Evolutionary conservation across 2,113 vertebrate genomes (phyloP).

Genomic region (Pithys albifrons): DNA sequence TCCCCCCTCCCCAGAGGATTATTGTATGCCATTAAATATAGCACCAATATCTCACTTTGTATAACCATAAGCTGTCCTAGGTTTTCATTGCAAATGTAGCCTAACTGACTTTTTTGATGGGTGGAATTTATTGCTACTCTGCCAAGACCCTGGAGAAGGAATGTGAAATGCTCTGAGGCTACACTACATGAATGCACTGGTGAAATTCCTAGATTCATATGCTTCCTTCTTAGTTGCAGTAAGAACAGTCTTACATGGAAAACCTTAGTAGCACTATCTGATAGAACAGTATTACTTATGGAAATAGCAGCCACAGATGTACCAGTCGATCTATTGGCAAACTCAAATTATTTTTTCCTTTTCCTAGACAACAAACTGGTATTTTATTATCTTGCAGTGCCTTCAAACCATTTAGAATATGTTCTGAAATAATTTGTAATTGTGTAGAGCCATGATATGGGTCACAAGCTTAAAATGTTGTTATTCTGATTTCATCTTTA

Average conservation of each 20-base stretch:
- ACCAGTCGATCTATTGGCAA: neutral
- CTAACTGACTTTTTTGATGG: neutral
- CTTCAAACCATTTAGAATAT: neutral
- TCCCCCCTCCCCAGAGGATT: neutral
- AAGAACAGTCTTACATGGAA: neutral
- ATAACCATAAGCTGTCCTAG: neutral
- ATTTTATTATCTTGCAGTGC: neutral
- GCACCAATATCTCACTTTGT: neutral
- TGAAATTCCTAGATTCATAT: neutral
- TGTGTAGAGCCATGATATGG: neutral
- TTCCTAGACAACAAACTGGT: neutral
- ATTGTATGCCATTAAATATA: neutral
- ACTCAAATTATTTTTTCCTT: neutral
- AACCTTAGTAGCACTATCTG: neutral
- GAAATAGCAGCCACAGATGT: neutral
- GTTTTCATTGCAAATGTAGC: neutral
- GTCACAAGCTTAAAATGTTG: neutral
- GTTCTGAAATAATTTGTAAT: neutral
- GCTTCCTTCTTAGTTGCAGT: neutral
- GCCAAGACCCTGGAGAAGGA: neutral
- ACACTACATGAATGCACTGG: neutral
- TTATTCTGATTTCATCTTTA: neutral
- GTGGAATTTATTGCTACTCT: neutral
- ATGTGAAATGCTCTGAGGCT: neutral
- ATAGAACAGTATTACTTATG: neutral